These are phyloP conservation scores for Cheilosia soror DNA, from an alignment of 2,888 invertebrate species.

Conservation along the genomic window DNA sequence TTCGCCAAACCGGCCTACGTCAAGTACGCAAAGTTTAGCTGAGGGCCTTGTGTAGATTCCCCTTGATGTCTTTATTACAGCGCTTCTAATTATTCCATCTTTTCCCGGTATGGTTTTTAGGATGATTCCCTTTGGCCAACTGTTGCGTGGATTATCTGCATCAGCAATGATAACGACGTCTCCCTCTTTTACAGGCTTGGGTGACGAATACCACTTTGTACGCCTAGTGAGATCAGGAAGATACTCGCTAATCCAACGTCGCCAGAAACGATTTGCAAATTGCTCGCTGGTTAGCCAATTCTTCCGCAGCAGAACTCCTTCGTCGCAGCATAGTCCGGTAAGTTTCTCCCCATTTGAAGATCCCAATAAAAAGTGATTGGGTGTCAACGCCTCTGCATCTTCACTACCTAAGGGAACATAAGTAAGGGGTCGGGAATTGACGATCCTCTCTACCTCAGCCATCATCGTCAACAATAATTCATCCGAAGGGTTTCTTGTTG, in stretches of 20 bases:
- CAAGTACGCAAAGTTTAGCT: too few species aligned
- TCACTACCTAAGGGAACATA: constrained; percentile 36
- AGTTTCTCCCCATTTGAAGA: constrained; percentile 40
- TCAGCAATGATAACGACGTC: constrained; percentile 42
- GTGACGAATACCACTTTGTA: constrained; percentile 45
- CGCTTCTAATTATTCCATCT: constrained; percentile 24
- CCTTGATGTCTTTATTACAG: constrained; percentile 3
- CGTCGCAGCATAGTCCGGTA: constrained; percentile 8
- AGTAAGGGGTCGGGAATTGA: constrained; percentile 71
- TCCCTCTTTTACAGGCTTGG: constrained; percentile 20
- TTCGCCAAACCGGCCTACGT: too few species aligned
- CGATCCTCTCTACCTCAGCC: constrained; percentile 60
- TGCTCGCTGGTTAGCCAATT: constrained; percentile 38
- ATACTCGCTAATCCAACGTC: constrained; percentile 67
- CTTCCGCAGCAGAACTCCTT: constrained; percentile 7
- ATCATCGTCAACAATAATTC: constrained; percentile 59
- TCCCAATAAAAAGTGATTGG: constrained; percentile 75
- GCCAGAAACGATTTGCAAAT: constrained; percentile 67
- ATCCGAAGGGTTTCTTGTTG: constrained; percentile 67
- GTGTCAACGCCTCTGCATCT: constrained; percentile 70
- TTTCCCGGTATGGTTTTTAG: constrained; percentile 6
- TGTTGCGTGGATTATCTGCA: not conserved
- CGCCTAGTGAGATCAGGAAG: constrained; percentile 44
- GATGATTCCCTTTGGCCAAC: constrained; percentile 20
- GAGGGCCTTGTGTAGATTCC: not conserved